phyloP scores from a whole-genome alignment of 2,113 vertebrate species.

The Melanocharis versteri region DNA sequence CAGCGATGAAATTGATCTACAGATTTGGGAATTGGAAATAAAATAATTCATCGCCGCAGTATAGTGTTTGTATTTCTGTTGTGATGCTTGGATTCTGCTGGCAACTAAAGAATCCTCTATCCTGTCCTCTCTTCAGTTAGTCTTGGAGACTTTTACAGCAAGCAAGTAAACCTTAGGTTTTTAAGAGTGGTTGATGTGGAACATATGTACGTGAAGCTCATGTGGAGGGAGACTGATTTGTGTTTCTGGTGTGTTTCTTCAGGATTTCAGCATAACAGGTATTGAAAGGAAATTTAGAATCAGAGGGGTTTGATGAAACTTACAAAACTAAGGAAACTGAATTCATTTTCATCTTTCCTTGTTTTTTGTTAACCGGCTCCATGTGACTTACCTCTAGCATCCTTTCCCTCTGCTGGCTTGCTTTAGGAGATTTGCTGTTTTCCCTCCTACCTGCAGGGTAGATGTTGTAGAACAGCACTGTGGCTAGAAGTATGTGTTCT shows the following conservation, averaged over 20 bases:
- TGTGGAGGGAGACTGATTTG: not conserved
- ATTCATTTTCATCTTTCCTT: not conserved
- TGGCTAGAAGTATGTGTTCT: not conserved
- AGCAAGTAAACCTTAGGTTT: not conserved
- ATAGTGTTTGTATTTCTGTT: not conserved
- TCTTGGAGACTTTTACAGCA: not conserved
- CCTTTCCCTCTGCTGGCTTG: not conserved
- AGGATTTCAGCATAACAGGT: not conserved
- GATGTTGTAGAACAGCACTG: not conserved
- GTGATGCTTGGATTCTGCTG: not conserved
- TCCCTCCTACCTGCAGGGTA: not conserved
- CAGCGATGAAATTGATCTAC: not conserved
- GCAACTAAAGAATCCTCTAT: not conserved
- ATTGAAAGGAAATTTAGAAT: not conserved
- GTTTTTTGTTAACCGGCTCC: not conserved
- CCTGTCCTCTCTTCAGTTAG: not conserved
- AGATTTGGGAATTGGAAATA: not conserved
- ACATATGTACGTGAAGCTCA: not conserved
- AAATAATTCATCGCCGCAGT: accelerated
- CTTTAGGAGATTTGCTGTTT: not conserved
- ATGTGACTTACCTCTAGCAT: not conserved
- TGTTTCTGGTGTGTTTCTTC: not conserved
- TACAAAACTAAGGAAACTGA: not conserved
- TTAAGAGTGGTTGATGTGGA: not conserved
- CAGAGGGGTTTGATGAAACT: not conserved